phyloP scores from a whole-genome alignment of 2,113 vertebrate genomes.

The Athene cunicularia region DNA sequence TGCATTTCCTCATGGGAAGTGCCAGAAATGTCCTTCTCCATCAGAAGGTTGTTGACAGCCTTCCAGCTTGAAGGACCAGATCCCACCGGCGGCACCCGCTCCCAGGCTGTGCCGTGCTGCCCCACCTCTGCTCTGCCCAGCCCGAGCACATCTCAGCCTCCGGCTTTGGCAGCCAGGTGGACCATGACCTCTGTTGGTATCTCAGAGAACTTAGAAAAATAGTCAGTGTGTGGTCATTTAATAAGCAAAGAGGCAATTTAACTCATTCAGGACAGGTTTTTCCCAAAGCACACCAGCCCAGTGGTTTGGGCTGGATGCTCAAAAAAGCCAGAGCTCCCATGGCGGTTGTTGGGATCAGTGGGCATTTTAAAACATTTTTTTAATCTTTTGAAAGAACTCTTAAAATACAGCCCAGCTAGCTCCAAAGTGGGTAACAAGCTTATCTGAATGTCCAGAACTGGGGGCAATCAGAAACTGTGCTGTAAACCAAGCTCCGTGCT shows the following conservation, averaged over 20 bases:
- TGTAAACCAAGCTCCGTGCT: not conserved
- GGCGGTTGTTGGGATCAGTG: fast-evolving
- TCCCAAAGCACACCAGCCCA: not conserved
- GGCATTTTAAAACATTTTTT: not conserved
- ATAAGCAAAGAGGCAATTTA: not conserved
- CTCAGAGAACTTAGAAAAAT: not conserved
- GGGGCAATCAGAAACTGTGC: not conserved
- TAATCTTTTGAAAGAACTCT: not conserved
- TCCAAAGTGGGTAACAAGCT: not conserved
- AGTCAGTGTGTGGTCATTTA: fast-evolving
- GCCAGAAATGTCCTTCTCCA: not conserved
- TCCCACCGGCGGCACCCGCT: not conserved
- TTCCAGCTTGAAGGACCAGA: not conserved
- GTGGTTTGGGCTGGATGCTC: not conserved
- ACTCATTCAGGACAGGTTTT: not conserved
- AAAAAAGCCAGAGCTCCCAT: not conserved
- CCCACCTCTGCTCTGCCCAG: fast-evolving
- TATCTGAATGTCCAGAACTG: not conserved
- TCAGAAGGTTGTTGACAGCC: not conserved
- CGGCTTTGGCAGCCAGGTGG: fast-evolving
- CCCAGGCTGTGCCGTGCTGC: fast-evolving
- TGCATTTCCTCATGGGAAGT: not conserved
- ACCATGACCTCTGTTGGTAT: fast-evolving
- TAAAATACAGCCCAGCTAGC: not conserved
- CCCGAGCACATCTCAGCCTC: fast-evolving